Evolutionary conservation across 2,797 vertebrate species (phyloP).

Genomic region (Morus bassanus): DNA sequence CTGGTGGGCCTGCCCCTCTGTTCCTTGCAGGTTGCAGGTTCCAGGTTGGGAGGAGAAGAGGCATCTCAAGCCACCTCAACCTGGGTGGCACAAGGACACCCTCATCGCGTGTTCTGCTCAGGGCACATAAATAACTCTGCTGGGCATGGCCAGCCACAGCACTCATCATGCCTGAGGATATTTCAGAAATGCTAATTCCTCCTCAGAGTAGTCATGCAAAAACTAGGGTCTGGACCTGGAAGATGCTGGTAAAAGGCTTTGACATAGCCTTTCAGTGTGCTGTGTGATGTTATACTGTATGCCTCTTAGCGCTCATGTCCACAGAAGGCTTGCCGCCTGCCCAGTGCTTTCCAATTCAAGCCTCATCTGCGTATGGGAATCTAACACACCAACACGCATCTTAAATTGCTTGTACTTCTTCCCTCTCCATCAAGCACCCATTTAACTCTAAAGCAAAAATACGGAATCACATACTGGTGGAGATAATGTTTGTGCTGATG

Average conservation of each 20-base stretch:
- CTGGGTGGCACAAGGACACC: neutral
- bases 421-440: neutral
- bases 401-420: neutral
- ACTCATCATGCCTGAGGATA: accelerated
- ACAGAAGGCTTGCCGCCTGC: neutral
- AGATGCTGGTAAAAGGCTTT: neutral
- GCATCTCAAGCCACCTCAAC: neutral
- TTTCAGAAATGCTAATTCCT: neutral
- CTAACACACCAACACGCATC: neutral
- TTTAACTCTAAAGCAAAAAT: neutral
- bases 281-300: neutral
- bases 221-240: neutral
- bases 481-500: neutral
- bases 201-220: neutral
- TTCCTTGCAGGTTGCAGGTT: neutral
- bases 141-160: neutral
- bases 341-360: neutral
- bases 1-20: neutral
- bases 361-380: neutral
- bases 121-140: neutral
- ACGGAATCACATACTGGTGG: slow-evolving; percentile 43
- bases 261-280: neutral
- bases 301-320: too few species aligned
- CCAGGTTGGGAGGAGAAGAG: neutral
- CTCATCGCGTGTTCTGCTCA: neutral